Conservation (phyloP, 2,113 vertebrate genomes). For the Pteronura brasiliensis region DNA sequence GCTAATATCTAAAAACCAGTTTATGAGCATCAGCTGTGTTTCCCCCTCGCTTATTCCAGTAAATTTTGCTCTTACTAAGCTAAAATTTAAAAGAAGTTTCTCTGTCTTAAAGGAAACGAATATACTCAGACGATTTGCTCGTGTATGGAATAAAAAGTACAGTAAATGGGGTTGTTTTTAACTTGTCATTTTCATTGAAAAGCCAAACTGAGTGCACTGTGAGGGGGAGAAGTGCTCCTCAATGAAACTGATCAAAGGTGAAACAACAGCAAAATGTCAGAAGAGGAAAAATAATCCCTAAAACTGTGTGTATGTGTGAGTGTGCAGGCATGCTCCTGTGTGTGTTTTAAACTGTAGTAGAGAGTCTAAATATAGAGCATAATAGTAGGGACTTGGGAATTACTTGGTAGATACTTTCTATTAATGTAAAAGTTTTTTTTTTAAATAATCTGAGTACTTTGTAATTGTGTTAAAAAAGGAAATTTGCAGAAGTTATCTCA, state of each 20-base stretch:
- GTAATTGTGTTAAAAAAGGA: neutral
- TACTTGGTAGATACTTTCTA: neutral
- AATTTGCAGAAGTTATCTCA: conserved; percentile 51
- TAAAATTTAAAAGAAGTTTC: neutral
- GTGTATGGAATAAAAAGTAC: neutral
- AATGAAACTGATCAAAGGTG: neutral
- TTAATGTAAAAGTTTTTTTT: conserved; percentile 32
- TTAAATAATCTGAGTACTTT: neutral
- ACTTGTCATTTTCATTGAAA: conserved; percentile 21
- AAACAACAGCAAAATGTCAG: neutral
- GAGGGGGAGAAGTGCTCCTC: neutral
- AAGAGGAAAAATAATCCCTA: neutral
- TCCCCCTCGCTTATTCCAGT: neutral
- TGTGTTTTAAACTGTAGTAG: neutral
- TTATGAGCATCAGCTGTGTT: neutral
- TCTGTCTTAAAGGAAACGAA: neutral
- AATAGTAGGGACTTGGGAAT: neutral
- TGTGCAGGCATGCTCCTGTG: neutral
- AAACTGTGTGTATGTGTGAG: neutral
- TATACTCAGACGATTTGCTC: neutral
- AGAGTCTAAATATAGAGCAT: neutral
- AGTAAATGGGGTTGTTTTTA: neutral
- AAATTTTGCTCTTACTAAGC: neutral
- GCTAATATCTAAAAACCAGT: neutral
- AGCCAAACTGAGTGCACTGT: neutral